Evolutionary conservation across 1,140 invertebrate species (phyloP), one percentile per base, ranked within the genome.

Genomic region (Saccostrea echinata): DNA sequence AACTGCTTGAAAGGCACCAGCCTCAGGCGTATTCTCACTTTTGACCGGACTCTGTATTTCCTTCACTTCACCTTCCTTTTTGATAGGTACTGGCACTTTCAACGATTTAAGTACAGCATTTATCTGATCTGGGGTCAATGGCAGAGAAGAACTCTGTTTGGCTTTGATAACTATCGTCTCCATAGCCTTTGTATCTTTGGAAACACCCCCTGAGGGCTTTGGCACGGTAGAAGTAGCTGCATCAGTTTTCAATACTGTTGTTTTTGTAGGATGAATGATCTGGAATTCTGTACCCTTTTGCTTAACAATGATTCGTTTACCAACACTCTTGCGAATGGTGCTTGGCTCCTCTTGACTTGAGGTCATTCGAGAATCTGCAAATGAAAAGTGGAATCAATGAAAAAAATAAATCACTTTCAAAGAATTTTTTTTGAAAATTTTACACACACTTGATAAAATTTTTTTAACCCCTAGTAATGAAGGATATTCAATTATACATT

Each of bases 121-220:
- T 68, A 93, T 93, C 88, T 93, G 93, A 68, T 92, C 90, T 35
- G 89, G 87, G 51, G 91, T 93, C n/a, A 93, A 87, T 16, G 92
- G 92, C 13, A 92, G n/a, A 21, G 83, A 83, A n/a, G 81, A 51
- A 21, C 68, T 61, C 64, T 86, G 83, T 61, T 82, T 83, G 12
- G 91, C 86, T 88, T 91, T 91, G 24, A 91, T 90, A 61, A 91
- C 86, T 24, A 91, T 90, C n/a, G 90, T 87, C 52, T 89, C 88
- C 24, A 81, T 27, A 27, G 82, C 27, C 27, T 76, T 76, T 82
- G 71, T 24, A 18, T 80, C 33, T 71, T 43, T 87, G 43, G 76
- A 27, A 24, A 82, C 13, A 13, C 33, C 52, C 35, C 71, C 24
- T 9, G 71, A 82, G 51, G 81, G 53, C 33, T 82, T 83, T 64